These are phyloP conservation scores for Stenodera caucasica DNA, from an alignment of 2,888 invertebrate genomes.

Conservation along the genomic window DNA sequence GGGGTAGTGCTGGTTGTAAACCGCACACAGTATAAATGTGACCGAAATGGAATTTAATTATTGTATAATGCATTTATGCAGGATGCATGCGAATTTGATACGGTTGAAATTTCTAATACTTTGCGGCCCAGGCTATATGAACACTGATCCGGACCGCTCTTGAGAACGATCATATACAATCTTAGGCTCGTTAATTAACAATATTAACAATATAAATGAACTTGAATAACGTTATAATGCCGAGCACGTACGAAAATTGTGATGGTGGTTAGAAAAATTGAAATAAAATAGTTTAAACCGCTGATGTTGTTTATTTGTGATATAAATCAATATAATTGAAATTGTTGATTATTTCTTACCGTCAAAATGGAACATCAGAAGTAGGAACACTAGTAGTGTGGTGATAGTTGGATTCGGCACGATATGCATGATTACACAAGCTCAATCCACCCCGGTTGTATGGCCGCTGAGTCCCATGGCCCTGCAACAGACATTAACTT, in stretches of 20 bases:
- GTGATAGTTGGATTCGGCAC: conserved; percentile 43
- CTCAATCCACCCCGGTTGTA: conserved; percentile 53
- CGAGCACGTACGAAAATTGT: conserved; percentile 55
- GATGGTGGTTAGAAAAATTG: conserved; percentile 54
- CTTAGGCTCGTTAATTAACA: conserved; percentile 43
- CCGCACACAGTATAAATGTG: conserved; percentile 54
- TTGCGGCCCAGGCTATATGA: conserved; percentile 41
- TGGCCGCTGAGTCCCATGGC: conserved; percentile 51
- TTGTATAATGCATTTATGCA: conserved; percentile 54
- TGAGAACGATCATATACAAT: conserved; percentile 38
- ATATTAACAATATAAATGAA: conserved; percentile 41
- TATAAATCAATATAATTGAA: conserved; percentile 1
- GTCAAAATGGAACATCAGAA: conserved; percentile 46
- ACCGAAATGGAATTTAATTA: conserved; percentile 57
- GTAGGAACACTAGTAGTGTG: conserved; percentile 45
- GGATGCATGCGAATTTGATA: conserved; percentile 36
- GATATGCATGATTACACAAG: conserved; percentile 51
- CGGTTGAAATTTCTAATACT: conserved; percentile 24
- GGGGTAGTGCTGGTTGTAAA: conserved; percentile 46
- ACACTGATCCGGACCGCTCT: conserved; percentile 30
- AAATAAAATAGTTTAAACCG: conserved; percentile 50
- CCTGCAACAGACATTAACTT: conserved; percentile 49
- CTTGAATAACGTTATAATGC: conserved; percentile 49
- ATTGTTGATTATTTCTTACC: conserved; percentile 40
- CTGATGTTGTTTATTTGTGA: conserved; percentile 40